A percentile compares a stretch with the other conserved stretches of the same genome.
Evolutionary conservation across 2,888 invertebrate genomes (phyloP).

Genomic region (Scrobipalpa atriplicella): DNA sequence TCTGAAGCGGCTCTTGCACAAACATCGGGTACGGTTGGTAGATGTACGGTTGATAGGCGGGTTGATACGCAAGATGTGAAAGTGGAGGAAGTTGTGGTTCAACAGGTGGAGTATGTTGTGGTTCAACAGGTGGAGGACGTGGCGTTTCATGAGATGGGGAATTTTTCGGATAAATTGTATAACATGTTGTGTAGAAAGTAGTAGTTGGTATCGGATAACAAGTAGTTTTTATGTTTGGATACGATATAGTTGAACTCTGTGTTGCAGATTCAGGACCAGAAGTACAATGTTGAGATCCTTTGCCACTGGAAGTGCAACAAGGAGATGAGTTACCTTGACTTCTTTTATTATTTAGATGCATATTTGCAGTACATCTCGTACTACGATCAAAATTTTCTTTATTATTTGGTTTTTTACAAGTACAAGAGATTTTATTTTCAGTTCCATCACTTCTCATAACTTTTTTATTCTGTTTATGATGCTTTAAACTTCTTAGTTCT

Average conservation of each 20-base stretch:
- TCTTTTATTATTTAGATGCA: neutral
- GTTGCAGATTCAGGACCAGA: neutral
- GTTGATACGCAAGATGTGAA: neutral
- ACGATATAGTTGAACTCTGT: neutral
- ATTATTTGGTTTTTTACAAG: neutral
- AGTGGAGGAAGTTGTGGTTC: too few species aligned
- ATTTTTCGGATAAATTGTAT: neutral
- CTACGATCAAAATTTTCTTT: neutral
- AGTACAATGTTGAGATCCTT: neutral
- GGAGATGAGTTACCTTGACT: too few species aligned
- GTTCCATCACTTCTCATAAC: neutral
- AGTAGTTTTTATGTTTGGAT: neutral
- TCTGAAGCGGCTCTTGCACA: neutral
- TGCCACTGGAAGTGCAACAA: neutral
- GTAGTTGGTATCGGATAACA: neutral
- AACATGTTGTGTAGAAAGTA: neutral
- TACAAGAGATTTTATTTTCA: neutral
- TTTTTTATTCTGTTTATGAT: conserved; percentile 24
- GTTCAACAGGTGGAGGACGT: too few species aligned
- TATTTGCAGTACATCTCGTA: conserved; percentile 11
- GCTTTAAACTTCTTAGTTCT: conserved; percentile 59
- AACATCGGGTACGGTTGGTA: conserved; percentile 12
- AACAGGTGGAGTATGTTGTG: neutral
- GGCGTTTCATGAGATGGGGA: too few species aligned
- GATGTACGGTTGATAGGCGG: conserved; percentile 3